Evolutionary conservation across 2,888 invertebrate genomes (phyloP).

Genomic region (Netelia inedita): DNA sequence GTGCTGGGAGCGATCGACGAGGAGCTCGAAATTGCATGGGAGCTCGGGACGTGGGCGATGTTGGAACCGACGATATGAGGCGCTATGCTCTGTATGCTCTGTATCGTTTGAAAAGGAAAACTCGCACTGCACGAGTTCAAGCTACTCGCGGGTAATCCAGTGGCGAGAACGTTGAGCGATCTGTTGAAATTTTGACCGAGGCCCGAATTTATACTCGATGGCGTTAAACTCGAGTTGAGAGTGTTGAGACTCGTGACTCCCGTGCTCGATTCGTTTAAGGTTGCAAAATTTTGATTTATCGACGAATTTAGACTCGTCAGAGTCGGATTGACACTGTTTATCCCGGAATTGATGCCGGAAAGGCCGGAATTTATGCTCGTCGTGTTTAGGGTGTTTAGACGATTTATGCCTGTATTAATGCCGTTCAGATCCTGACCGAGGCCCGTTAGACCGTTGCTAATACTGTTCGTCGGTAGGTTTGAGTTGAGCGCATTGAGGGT

Average conservation of each 20-base stretch:
- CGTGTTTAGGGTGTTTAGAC: constrained; percentile 80
- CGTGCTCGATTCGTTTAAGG: constrained; percentile 78
- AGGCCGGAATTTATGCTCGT: constrained; percentile 81
- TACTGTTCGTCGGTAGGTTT: constrained; percentile 82
- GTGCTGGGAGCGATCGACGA: constrained; percentile 79
- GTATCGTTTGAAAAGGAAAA: constrained; percentile 84
- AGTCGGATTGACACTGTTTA: constrained; percentile 81
- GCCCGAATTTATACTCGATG: constrained; percentile 76
- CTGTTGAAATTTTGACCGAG: constrained; percentile 79
- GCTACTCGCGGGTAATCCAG: constrained; percentile 78
- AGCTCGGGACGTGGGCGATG: constrained; percentile 79
- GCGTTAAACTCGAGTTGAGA: constrained; percentile 77
- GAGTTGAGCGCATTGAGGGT: constrained; percentile 82
- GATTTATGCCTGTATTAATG: constrained; percentile 81
- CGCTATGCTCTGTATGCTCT: constrained; percentile 83
- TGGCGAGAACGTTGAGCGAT: constrained; percentile 80
- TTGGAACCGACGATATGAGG: constrained; percentile 83
- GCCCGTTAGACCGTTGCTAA: constrained; percentile 82
- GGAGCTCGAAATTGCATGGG: constrained; percentile 76
- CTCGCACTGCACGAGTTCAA: constrained; percentile 77
- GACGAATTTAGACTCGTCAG: constrained; percentile 79
- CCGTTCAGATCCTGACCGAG: constrained; percentile 83
- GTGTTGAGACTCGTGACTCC: constrained; percentile 78
- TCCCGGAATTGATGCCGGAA: constrained; percentile 79
- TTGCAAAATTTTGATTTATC: constrained; percentile 82